A percentile compares a stretch with the other conserved stretches of the same genome.
Conservation (phyloP, 1,140 invertebrate species). For the Calosoma granatense region DNA sequence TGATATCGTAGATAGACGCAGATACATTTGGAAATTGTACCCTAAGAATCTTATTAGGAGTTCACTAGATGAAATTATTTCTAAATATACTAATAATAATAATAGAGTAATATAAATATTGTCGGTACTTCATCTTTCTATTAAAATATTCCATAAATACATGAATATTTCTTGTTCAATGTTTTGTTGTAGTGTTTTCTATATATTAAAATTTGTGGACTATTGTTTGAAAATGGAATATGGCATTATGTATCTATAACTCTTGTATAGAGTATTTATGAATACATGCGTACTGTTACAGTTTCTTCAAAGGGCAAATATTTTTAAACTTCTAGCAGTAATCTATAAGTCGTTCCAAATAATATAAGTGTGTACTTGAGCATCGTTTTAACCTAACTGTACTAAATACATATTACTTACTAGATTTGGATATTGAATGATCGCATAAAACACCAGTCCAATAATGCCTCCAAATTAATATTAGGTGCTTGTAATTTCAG, state of each 20-base stretch:
- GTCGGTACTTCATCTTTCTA: no score
- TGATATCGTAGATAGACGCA: no score
- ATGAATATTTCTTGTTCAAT: background rate
- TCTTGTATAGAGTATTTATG: background rate
- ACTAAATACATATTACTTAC: background rate
- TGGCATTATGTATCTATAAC: background rate
- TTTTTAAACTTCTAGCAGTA: no score
- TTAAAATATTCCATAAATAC: background rate
- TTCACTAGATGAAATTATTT: no score
- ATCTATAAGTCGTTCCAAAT: no score
- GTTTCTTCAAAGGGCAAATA: no score
- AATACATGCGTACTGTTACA: background rate
- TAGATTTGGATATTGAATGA: background rate
- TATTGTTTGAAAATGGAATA: background rate
- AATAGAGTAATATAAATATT: no score
- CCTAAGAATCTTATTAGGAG: no score
- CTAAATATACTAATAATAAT: no score
- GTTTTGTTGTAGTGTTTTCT: background rate
- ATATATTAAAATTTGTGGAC: background rate
- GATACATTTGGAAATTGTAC: no score
- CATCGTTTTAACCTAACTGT: no score
- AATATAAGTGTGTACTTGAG: no score
- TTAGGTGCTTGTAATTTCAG: background rate
- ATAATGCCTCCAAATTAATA: conserved; percentile 1
- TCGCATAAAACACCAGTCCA: background rate